Percentiles rank a stretch among this genome's conserved stretches.
Conservation (phyloP, 1,140 invertebrate genomes). For the Homarus americanus region DNA sequence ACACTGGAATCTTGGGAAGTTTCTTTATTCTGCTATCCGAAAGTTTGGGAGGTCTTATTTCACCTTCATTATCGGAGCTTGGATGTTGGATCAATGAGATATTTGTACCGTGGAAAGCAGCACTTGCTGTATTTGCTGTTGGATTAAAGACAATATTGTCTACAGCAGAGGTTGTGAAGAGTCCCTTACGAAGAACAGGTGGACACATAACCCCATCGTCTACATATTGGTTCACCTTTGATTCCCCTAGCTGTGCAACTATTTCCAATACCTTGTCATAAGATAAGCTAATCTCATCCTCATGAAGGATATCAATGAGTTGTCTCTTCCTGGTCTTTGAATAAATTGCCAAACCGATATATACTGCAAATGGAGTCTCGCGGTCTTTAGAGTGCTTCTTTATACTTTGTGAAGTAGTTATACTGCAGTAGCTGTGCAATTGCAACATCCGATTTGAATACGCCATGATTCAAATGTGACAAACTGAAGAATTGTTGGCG, state of each 20-base stretch:
- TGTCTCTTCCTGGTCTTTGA: conserved; percentile 11
- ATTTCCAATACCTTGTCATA: conserved; percentile 37
- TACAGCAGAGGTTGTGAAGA: conserved; percentile 74
- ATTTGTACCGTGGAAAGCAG: conserved; percentile 56
- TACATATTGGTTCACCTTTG: neutral
- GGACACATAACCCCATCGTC: conserved; percentile 68
- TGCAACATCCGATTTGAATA: conserved; percentile 17
- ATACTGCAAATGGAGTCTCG: no score
- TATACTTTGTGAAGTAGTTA: conserved; percentile 35
- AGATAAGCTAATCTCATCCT: conserved; percentile 1
- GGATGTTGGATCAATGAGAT: neutral
- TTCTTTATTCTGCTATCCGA: neutral
- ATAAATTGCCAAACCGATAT: conserved; percentile 6
- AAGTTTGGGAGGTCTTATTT: neutral
- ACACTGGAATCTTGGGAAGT: neutral
- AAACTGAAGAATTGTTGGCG: conserved; percentile 20
- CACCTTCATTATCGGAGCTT: neutral
- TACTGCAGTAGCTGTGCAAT: conserved; percentile 51
- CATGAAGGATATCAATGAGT: no score
- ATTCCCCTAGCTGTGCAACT: conserved; percentile 23
- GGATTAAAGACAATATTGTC: conserved; percentile 76
- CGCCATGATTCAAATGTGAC: conserved; percentile 15
- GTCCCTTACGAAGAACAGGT: conserved; percentile 25
- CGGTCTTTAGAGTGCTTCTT: conserved; percentile 34
- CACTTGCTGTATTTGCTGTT: conserved; percentile 62